These are phyloP conservation scores for Spea multiplicata DNA, from an alignment of 2,113 vertebrate genomes.

Conservation along the genomic window DNA sequence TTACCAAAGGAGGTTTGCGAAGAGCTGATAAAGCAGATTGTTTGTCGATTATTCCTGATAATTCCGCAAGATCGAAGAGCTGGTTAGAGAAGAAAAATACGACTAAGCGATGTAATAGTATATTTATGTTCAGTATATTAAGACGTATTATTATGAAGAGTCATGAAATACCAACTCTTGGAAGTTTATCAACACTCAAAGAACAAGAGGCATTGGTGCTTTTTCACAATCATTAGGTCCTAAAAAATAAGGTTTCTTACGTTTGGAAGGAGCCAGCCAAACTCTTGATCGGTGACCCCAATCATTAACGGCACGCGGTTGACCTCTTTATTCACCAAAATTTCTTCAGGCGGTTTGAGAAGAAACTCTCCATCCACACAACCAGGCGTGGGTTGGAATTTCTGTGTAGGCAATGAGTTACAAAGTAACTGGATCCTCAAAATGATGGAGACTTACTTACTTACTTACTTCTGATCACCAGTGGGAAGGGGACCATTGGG, in stretches of 20 bases:
- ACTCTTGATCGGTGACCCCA: conserved; percentile 51
- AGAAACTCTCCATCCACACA: conserved; percentile 47
- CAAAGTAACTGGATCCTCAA: too few relatives aligned
- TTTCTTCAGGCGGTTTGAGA: conserved; percentile 36
- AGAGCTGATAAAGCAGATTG: background rate
- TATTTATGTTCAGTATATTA: too few relatives aligned
- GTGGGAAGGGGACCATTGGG: background rate
- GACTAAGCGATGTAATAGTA: too few relatives aligned
- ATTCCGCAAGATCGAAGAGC: background rate
- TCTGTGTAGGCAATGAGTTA: conserved; percentile 31
- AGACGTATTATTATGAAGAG: too few relatives aligned
- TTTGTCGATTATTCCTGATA: conserved; percentile 6
- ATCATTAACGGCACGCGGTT: conserved; percentile 19
- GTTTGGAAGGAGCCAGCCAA: conserved; percentile 47
- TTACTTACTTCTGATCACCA: too few relatives aligned
- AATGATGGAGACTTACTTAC: too few relatives aligned
- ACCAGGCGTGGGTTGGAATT: background rate
- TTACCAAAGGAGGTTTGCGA: background rate
- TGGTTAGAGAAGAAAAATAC: too few relatives aligned
- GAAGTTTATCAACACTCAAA: too few relatives aligned
- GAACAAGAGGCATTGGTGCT: too few relatives aligned
- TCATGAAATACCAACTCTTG: too few relatives aligned
- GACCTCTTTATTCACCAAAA: conserved; percentile 48
- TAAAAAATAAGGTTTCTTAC: conserved; percentile 37
- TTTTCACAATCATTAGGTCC: too few relatives aligned